Evolutionary conservation across 2,888 invertebrate genomes (phyloP), one percentile per base, ranked within the genome.

Genomic region (Bellardia pandia): DNA sequence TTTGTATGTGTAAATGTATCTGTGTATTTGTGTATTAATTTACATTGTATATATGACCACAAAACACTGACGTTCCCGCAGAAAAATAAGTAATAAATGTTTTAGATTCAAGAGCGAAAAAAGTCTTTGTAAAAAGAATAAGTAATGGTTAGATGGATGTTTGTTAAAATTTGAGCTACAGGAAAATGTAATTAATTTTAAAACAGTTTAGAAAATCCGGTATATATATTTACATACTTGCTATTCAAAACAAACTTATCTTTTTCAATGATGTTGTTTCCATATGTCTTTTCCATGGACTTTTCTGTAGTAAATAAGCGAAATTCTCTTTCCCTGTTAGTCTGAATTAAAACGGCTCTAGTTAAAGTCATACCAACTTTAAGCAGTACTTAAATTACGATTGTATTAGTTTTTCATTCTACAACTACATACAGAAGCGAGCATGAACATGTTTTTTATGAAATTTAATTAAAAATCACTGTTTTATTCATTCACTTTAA

Each of bases 21-120:
- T 37, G 14, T 13, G 13, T 33, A 8, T 51, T 3, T n/a, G n/a
- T 53, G 14, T 75, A n/a, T 75, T 37, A 66, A 66, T 53, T 30
- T 42, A 16, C 30, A 71, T 71, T 64, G 33, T 45, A 45, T 60
- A 30, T 69, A 23, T 82, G 84, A 74, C 78, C 84, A 66, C 84
- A 78, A 84, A 84, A 48, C 84, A 84, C 74, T 84, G 78, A 84
- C 48, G 74, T 42, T 74, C 13, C 16, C 7, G 9, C 23, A 56
- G 33, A 23, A 16, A 16, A 33, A 14, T 45, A 40, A 83, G 13
- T 68, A 40, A 58, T 62, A 51, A 33, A 79, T 11, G 23, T 40
- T 72, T 62, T n/a, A 14, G 7, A 30, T 23, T 13, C 0, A 42
- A 42, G 9, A 60, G 14, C 11, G 23, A 42, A 74, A 58, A 40